Evolutionary conservation across 2,888 invertebrate genomes (phyloP).

Genomic region (Drosophila maculinotata): DNA sequence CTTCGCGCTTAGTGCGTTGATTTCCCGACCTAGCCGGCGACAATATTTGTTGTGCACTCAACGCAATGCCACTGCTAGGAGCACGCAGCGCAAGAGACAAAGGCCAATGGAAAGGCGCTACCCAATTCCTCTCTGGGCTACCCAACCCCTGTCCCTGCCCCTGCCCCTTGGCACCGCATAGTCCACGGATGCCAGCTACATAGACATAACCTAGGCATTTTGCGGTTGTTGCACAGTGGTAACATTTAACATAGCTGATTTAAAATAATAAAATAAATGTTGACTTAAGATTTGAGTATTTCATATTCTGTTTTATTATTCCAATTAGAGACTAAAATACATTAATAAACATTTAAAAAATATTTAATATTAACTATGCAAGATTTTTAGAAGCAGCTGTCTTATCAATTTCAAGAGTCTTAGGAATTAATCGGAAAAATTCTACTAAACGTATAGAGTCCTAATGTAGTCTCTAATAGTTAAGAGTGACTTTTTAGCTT

Average conservation of each 20-base stretch:
- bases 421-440: too few species aligned
- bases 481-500: too few species aligned
- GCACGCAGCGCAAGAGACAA: constrained; percentile 51
- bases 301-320: too few species aligned
- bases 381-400: too few species aligned
- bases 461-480: too few species aligned
- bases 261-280: not conserved
- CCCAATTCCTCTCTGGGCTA: not conserved
- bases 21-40: constrained; percentile 83
- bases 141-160: too few species aligned
- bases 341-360: too few species aligned
- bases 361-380: too few species aligned
- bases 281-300: not conserved
- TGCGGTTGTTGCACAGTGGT: constrained; percentile 54
- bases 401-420: too few species aligned
- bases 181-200: constrained; percentile 5
- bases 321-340: too few species aligned
- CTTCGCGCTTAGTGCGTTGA: constrained; percentile 65
- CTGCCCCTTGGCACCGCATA: not conserved
- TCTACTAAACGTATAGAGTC: too few species aligned
- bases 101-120: constrained; percentile 69
- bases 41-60: constrained; percentile 81
- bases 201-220: constrained; percentile 55
- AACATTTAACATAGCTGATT: not conserved
- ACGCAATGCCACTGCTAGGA: constrained; percentile 51